Evolutionary conservation across 64 coral and sea anemone genomes (phyloP), one percentile per base, ranked within the genome.

Genomic region (Actinia tenebrosa): DNA sequence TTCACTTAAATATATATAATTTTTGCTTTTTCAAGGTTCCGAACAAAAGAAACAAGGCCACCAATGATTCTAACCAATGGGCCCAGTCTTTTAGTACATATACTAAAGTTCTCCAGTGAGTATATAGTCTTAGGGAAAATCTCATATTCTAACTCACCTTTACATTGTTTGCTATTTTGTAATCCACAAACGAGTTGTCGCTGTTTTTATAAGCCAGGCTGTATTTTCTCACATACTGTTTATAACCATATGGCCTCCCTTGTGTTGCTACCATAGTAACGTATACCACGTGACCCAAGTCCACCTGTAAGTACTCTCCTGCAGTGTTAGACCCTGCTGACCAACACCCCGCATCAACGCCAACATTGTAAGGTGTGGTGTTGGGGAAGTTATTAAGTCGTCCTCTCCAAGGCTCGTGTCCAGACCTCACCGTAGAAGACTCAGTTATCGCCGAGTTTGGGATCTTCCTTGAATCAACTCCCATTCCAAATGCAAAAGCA

Each of bases 251-350:
- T 9, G 64, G 64, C 20, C 64, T 68, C 22, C 64, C 64, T 68
- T 68, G 64, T 68, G 64, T 68, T 7, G 64, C 64, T 20, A 66
- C 63, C 63, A 66, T 66, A 7, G 63, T 66, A 66, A 66, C 63
- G 20, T 66, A 66, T 66, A 66, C 63, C 63, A 66, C 63, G 63
- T 66, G 63, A 66, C 63, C 63, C 63, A 66, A 66, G 19, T 66
- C 63, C 63, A 66, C 63, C 63, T 66, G 63, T 66, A 66, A n/a
- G 63, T 22, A 66, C 19, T 66, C 9, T 66, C 63, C 63, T 22
- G 22, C 20, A n/a, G 63, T 66, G 22, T 66, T 66, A n/a, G 16
- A 20, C 63, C 63, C 19, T 66, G 63, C 16, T 6, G 63, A 19
- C 63, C 63, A 66, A 18, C 63, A 66, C 8, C n/a, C 64, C n/a